Conservation (phyloP, 2,888 invertebrate species). For the Chrysotoxum bicinctum region DNA sequence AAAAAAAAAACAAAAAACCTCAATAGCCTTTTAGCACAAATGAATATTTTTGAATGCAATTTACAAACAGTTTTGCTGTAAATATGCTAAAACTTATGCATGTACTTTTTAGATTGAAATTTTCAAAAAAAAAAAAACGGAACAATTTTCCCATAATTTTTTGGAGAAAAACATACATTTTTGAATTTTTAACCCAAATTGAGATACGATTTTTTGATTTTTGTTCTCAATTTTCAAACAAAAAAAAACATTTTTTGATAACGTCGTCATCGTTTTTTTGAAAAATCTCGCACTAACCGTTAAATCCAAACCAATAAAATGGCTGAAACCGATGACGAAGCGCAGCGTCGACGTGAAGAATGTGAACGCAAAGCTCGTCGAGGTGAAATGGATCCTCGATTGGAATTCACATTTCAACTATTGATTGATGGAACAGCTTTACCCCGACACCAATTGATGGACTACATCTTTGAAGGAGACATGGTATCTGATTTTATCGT, state of each 20-base stretch:
- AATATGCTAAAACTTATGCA: constrained; percentile 27
- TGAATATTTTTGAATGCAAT: constrained; percentile 62
- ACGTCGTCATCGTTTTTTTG: constrained; percentile 18
- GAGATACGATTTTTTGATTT: constrained; percentile 68
- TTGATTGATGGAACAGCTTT: constrained; percentile 92
- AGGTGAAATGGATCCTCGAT: constrained; percentile 95
- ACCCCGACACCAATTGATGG: constrained; percentile 92
- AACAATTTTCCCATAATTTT: constrained; percentile 12
- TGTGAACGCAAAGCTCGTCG: constrained; percentile 94
- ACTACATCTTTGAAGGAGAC: constrained; percentile 94
- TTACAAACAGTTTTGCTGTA: constrained; percentile 31
- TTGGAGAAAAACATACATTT: constrained; percentile 10
- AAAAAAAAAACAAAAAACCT: background rate
- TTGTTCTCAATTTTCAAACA: constrained; percentile 64
- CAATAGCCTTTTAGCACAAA: constrained; percentile 44
- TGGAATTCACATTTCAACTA: constrained; percentile 95
- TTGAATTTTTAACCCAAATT: constrained; percentile 42
- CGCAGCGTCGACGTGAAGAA: constrained; percentile 91
- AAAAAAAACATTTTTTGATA: constrained; percentile 43
- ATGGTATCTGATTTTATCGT: constrained; percentile 84
- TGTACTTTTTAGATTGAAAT: constrained; percentile 39
- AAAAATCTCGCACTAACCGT: constrained; percentile 39
- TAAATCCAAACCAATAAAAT: constrained; percentile 53
- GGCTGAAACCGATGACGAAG: constrained; percentile 80
- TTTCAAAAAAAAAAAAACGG: background rate